phyloP scores from a whole-genome alignment of 2,113 vertebrate genomes.

The Lethenteron camtschaticum region DNA sequence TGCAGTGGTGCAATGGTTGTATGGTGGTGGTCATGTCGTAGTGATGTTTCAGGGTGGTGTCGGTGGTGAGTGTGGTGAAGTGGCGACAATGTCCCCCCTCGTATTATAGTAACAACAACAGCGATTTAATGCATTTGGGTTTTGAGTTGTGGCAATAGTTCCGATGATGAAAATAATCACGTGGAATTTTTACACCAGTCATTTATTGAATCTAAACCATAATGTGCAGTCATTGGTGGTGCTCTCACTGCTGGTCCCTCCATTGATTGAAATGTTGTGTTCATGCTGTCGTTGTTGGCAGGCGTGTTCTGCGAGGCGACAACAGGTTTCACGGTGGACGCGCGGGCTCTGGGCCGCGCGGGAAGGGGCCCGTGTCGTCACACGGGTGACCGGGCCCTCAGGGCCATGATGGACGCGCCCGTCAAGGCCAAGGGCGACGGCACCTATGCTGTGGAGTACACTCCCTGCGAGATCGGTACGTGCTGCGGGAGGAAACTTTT shows the following conservation, averaged over 20 bases:
- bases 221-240: not conserved
- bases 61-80: too few species aligned
- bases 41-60: too few species aligned
- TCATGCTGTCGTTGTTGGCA: conserved; percentile 9
- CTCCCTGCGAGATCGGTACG: conserved; percentile 66
- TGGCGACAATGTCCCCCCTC: too few species aligned
- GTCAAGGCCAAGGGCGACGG: conserved; percentile 51
- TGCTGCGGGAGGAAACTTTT: not conserved
- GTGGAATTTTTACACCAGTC: too few species aligned
- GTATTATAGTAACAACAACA: too few species aligned
- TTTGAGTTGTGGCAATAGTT: too few species aligned
- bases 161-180: too few species aligned
- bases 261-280: not conserved
- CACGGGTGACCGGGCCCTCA: conserved; percentile 55
- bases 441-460: conserved; percentile 67
- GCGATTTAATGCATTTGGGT: too few species aligned
- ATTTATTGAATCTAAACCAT: not conserved
- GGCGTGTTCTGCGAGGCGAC: conserved; percentile 70
- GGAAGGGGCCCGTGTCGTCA: conserved; percentile 47
- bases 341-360: conserved; percentile 34
- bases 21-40: too few species aligned
- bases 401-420: conserved; percentile 44
- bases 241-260: not conserved
- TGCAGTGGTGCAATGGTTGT: too few species aligned
- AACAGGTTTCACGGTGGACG: conserved; percentile 70